phyloP scores from a whole-genome alignment of 2,888 invertebrate genomes.

The Nysson spinosus region DNA sequence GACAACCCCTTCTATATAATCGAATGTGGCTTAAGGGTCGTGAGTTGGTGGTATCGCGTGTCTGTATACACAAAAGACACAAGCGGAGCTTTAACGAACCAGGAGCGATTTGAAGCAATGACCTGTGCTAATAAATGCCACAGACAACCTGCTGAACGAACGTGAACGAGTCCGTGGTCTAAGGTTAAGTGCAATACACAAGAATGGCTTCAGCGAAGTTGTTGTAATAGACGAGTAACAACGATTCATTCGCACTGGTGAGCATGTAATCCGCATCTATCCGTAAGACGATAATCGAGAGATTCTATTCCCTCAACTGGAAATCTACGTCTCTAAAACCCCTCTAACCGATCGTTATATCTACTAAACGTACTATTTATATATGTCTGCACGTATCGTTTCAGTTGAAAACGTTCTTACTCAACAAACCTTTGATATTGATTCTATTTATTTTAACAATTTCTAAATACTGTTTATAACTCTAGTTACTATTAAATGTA shows the following conservation, averaged over 20 bases:
- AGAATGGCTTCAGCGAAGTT: slow-evolving; percentile 43
- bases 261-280: slow-evolving; percentile 16
- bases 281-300: slow-evolving; percentile 16
- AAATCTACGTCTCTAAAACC: not conserved
- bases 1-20: not conserved
- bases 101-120: slow-evolving; percentile 53
- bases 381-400: no score
- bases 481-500: no score
- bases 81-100: slow-evolving; percentile 24
- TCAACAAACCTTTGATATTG: no score
- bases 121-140: slow-evolving; percentile 65
- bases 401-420: no score
- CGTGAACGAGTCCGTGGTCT: slow-evolving; percentile 45
- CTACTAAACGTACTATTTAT: no score
- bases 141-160: slow-evolving; percentile 34
- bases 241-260: slow-evolving; percentile 1
- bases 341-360: no score
- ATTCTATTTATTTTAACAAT: no score
- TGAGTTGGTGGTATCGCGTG: not conserved
- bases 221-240: not conserved
- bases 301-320: slow-evolving; percentile 10
- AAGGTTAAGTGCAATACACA: slow-evolving; percentile 51
- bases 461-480: no score
- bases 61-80: not conserved
- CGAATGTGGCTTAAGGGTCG: slow-evolving; percentile 6